Conservation (phyloP, 1,140 invertebrate genomes). For the Maconellicoccus hirsutus region DNA sequence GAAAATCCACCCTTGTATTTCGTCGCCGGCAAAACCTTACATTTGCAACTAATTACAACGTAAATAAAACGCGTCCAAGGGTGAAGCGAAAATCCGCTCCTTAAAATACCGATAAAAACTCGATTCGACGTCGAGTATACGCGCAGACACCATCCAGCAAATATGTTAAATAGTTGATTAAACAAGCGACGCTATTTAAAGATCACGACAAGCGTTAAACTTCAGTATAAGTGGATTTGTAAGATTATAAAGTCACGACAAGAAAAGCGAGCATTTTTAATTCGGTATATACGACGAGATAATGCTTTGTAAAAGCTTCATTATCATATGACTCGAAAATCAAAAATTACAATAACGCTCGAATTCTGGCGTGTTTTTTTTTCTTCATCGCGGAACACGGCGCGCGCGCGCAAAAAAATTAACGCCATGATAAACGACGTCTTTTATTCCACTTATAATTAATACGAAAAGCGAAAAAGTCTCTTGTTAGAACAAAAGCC, state of each 20-base stretch:
- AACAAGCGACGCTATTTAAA: not conserved
- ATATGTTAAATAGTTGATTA: conserved; percentile 10
- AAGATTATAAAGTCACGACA: not conserved
- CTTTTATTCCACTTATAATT: no score
- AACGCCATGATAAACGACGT: no score
- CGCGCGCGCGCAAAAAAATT: no score
- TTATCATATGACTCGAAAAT: not conserved
- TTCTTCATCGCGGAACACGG: no score
- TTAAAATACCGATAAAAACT: no score
- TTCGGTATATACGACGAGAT: not conserved
- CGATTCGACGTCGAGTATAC: not conserved
- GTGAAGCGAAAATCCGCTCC: no score
- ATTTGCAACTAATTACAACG: no score
- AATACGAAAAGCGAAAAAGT: no score
- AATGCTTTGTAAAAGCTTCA: not conserved
- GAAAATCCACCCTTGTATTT: no score
- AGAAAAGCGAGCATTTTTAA: not conserved
- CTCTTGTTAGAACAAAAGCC: not conserved
- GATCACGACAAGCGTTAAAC: not conserved
- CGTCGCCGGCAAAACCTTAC: no score
- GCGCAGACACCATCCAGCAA: not conserved
- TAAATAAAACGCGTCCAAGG: no score
- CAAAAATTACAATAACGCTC: not conserved
- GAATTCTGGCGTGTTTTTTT: not conserved
- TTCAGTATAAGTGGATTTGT: not conserved